Base-by-base conservation (phyloP, 1,140 invertebrate species). In the Trinorchestia longiramus region DNA sequence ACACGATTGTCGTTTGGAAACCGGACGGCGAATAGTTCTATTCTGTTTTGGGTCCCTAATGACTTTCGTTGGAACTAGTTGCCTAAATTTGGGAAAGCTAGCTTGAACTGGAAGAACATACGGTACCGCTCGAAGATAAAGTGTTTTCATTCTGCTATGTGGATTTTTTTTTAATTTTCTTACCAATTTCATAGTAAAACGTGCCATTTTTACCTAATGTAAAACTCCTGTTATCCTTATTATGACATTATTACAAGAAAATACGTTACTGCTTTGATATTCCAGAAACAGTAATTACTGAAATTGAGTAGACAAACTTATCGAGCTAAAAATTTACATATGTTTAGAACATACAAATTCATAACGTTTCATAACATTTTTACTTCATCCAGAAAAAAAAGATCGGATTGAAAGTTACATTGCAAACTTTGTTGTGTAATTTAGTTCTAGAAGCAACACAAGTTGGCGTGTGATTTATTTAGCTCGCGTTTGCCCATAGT, bases 1-100 rank as follows among this genome's bases (percentile, higher is more conserved):
- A 94, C 92, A 94, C 92, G 92, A 94, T 45, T 94, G 92, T 94
- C 92, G 44, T 94, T 45, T 47, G 92, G 36, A 94, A 94, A 94
- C 92, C 92, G 92, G 92, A 45, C 44, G 41, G 36, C 6, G 44
- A 94, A 94, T 94, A 94, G 36, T 94, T 94, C 92, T 45, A 47
- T 47, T 94, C 92, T 44, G 43, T 94, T 94, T 94, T 43, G 92
- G 92, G 47, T 23, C 43, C 0, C 44, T 94, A 44, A 47, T 44
- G 92, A 45, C 92, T 43, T 94, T 94, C 92, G 44, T 43, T n/a
- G 44, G 43, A 40, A n/a, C 44, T 43, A 94, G 43, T 45, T 94
- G 92, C 92, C 43, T 45, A 43, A 94, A 94, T 94, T 94, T 45
- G 43, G 44, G 92, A 94, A 94, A 94, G 44, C 92, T 43, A n/a